Evolutionary conservation across 1,140 invertebrate species (phyloP).

Genomic region (Semibalanus balanoides): DNA sequence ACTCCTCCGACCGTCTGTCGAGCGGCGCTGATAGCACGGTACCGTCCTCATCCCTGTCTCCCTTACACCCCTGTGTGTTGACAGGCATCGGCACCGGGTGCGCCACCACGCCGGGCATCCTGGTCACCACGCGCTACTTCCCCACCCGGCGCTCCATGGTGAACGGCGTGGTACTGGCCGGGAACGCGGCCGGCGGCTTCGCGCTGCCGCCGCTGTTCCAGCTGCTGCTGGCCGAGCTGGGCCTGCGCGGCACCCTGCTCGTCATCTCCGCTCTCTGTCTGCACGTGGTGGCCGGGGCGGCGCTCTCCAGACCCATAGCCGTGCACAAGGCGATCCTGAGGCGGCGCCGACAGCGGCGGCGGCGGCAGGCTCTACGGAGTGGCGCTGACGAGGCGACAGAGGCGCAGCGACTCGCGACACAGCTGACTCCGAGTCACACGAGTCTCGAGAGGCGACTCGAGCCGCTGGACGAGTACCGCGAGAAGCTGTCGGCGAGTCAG

Average conservation of each 20-base stretch:
- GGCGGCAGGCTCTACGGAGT: constrained; percentile 52
- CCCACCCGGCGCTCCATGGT: constrained; percentile 60
- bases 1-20: too few relatives aligned
- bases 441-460: background rate
- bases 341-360: constrained; percentile 38
- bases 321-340: constrained; percentile 40
- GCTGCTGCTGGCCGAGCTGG: constrained; percentile 47
- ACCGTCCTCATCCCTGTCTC: too few relatives aligned
- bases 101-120: constrained; percentile 71
- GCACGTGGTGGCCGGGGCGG: constrained; percentile 54
- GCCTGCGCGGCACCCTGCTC: constrained; percentile 53
- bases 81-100: constrained; percentile 59
- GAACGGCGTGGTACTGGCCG: constrained; percentile 77
- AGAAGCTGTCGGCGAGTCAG: background rate
- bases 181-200: constrained; percentile 68
- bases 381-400: constrained; percentile 51
- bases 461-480: background rate
- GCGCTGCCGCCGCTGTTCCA: constrained; percentile 62
- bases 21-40: too few relatives aligned
- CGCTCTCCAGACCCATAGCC: constrained; percentile 43
- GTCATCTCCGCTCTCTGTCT: constrained; percentile 60
- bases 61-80: constrained; percentile 4
- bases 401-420: background rate
- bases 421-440: background rate
- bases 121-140: constrained; percentile 79